A percentile compares a stretch with the other conserved stretches of the same genome.
Evolutionary conservation across 2,797 vertebrate species (phyloP).

Genomic region (Morelia viridis): DNA sequence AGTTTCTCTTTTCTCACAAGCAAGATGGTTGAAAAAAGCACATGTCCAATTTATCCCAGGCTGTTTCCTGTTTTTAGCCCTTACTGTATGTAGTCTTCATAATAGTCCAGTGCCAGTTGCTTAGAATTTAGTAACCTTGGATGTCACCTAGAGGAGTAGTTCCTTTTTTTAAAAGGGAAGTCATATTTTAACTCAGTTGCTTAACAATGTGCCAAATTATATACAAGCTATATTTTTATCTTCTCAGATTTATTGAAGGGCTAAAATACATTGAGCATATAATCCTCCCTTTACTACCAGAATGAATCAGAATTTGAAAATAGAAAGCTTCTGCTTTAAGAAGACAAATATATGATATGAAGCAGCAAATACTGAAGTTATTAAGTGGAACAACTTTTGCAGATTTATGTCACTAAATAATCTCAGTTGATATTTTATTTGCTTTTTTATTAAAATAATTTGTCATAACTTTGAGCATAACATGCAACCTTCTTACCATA

Average conservation of each 20-base stretch:
- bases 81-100: neutral
- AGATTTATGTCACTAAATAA: constrained; percentile 41
- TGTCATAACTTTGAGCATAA: constrained; percentile 27
- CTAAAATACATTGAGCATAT: constrained; percentile 26
- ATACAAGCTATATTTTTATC: constrained; percentile 39
- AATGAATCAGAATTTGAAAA: constrained; percentile 40
- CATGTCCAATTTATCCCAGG: neutral
- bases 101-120: neutral
- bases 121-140: neutral
- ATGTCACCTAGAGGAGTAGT: neutral
- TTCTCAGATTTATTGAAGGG: constrained; percentile 47
- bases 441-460: constrained; percentile 54
- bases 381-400: constrained; percentile 32
- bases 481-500: constrained; percentile 9
- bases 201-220: constrained; percentile 27
- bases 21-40: neutral
- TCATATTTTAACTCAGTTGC: neutral
- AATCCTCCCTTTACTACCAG: constrained; percentile 41
- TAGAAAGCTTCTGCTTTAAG: constrained; percentile 42
- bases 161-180: neutral
- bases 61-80: neutral
- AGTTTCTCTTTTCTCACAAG: neutral
- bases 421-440: constrained; percentile 57
- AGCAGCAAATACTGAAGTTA: constrained; percentile 39
- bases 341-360: constrained; percentile 36